Conservation (phyloP, 2,888 invertebrate species). For the Pemphredon lugubris region DNA sequence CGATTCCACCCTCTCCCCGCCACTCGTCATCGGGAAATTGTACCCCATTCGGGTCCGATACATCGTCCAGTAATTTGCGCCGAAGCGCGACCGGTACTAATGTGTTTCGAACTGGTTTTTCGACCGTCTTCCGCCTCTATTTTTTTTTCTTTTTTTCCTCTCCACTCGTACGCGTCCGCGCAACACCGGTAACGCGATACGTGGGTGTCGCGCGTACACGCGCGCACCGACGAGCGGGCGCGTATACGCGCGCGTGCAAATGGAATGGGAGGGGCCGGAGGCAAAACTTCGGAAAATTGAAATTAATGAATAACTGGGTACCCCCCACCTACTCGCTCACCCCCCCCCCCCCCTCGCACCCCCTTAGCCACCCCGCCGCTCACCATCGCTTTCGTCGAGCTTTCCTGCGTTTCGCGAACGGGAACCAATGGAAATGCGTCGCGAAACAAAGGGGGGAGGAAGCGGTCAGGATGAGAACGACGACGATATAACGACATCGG, state of each 20-base stretch:
- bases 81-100: slow-evolving; percentile 19
- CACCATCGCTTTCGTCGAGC: slow-evolving; percentile 11
- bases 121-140: slow-evolving; percentile 28
- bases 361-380: slow-evolving; percentile 49
- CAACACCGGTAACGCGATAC: slow-evolving; percentile 6
- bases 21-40: slow-evolving; percentile 6
- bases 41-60: slow-evolving; percentile 37
- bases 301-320: slow-evolving; percentile 79
- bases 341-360: slow-evolving; percentile 33
- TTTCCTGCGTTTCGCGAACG: slow-evolving; percentile 39
- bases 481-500: slow-evolving; percentile 43
- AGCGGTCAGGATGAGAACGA: slow-evolving; percentile 21
- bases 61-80: slow-evolving; percentile 41
- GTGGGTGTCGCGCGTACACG: not conserved
- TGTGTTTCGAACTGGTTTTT: slow-evolving; percentile 33
- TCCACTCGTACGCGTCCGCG: not conserved
- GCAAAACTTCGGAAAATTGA: slow-evolving; percentile 80
- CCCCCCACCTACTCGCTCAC: slow-evolving; percentile 35
- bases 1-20: slow-evolving; percentile 1
- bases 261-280: slow-evolving; percentile 67
- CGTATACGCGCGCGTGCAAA: slow-evolving; percentile 47
- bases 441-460: slow-evolving; percentile 68
- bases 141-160: slow-evolving; percentile 35
- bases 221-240: not conserved
- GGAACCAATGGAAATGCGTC: slow-evolving; percentile 69